Evolutionary conservation across 1,140 invertebrate genomes (phyloP), one percentile per base, ranked within the genome.

Genomic region (Drosophila kohkoa): DNA sequence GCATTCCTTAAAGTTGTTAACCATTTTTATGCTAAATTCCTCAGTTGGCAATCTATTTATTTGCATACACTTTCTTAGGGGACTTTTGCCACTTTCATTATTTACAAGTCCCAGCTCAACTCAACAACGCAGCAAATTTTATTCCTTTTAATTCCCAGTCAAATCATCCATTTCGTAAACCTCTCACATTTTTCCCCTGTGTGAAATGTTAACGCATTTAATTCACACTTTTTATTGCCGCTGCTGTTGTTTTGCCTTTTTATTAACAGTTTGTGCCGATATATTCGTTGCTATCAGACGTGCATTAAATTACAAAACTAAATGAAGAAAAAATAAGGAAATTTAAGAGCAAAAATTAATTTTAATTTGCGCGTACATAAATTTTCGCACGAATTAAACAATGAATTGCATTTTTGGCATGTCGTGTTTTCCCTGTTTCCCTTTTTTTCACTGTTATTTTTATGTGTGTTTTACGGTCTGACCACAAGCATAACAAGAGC

Each of bases 271-370:
- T 25, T 16, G 0, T 45, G 10, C 35, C 20, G 62, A 49, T 69
- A 62, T 63, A 62, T 62, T 60, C 32, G 3, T 4, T 0, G 11
- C 15, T 41, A 38, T 49, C 41, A 59, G n/a, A 25, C 57, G 51
- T 38, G 25, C 52, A 70, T 58, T 45, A 54, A 32, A 54, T 57
- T 41, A 41, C 52, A 5, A 16, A n/a, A 43, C 46, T 13, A 16
- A 5, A 48, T 3, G 3, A 48, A 25, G 20, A 48, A 20, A 43
- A 69, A 54, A 41, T 20, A 2, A 54, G 32, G 13, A 45, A 54
- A 58, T 58, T 51, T 38, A 54, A 52, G 32, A 48, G n/a, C 41
- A 5, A 30, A 72, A 59, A 71, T 76, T 71, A 72, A 76, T 70
- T 73, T 60, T 64, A 65, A 65, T 68, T 55, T 74, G 32, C 11